A percentile compares a stretch with the other conserved stretches of the same genome.
Conservation (phyloP, 2,113 vertebrate genomes). For the Cavia aperea region DNA sequence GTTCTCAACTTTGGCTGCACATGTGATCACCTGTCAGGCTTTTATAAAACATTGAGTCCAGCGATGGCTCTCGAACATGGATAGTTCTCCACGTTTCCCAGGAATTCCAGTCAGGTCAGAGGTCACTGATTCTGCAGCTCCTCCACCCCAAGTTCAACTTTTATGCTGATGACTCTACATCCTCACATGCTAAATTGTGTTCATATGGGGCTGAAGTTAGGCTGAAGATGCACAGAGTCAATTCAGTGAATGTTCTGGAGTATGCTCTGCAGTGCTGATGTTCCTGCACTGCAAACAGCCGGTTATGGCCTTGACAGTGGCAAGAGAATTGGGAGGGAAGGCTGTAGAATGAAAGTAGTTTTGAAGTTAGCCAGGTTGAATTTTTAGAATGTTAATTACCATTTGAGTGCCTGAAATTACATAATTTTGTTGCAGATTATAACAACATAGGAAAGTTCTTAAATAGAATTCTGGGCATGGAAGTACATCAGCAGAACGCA, state of each 20-base stretch:
- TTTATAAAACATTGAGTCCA: neutral
- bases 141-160: neutral
- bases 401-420: neutral
- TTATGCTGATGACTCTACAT: neutral
- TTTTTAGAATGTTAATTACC: neutral
- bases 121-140: neutral
- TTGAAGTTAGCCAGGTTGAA: neutral
- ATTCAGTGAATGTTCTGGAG: neutral
- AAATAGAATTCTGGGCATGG: slow-evolving; percentile 97
- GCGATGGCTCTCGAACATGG: neutral
- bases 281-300: neutral
- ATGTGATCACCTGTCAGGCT: neutral
- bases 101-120: neutral
- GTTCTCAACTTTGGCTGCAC: neutral
- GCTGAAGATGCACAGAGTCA: neutral
- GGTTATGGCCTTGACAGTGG: neutral
- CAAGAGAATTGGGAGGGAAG: neutral
- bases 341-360: neutral
- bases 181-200: neutral
- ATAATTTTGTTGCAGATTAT: slow-evolving; percentile 84
- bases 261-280: neutral
- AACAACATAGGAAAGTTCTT: slow-evolving; percentile 99
- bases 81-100: neutral
- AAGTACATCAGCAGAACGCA: slow-evolving; percentile 96
- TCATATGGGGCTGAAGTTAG: neutral